Conservation (phyloP, 2,888 invertebrate species). For the Acanthosoma haemorrhoidale region DNA sequence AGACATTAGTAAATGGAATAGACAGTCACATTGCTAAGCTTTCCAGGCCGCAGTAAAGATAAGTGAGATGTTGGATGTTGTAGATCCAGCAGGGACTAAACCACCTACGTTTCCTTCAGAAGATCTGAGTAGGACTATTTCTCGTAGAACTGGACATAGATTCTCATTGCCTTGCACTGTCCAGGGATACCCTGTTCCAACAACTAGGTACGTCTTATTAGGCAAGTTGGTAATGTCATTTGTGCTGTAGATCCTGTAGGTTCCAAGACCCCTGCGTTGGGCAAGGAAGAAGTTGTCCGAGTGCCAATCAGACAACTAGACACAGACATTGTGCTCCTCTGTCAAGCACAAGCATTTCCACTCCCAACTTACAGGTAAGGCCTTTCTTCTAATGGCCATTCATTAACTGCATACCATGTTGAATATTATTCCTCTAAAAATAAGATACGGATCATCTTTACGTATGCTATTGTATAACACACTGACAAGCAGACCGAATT, state of each 20-base stretch:
- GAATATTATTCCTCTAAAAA: too few relatives aligned
- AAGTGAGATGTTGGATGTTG: neutral
- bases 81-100: slow-evolving; percentile 62
- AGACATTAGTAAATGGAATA: too few relatives aligned
- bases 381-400: too few relatives aligned
- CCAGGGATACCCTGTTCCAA: slow-evolving; percentile 55
- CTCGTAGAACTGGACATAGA: slow-evolving; percentile 41
- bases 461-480: too few relatives aligned
- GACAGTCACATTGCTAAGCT: neutral
- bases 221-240: neutral
- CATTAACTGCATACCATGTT: too few relatives aligned
- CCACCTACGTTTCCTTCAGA: slow-evolving; percentile 62
- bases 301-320: slow-evolving; percentile 46
- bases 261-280: slow-evolving; percentile 62
- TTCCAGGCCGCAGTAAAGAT: neutral
- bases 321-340: slow-evolving; percentile 56
- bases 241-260: slow-evolving; percentile 58
- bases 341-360: slow-evolving; percentile 67
- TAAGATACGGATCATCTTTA: too few relatives aligned
- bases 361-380: slow-evolving; percentile 62
- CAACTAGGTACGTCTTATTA: slow-evolving; percentile 47
- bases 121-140: slow-evolving; percentile 45
- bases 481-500: too few relatives aligned
- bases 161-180: slow-evolving; percentile 50
- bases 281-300: slow-evolving; percentile 43